Base-by-base conservation (phyloP, 2,888 invertebrate species). In the Didymodactylos carnosus region DNA sequence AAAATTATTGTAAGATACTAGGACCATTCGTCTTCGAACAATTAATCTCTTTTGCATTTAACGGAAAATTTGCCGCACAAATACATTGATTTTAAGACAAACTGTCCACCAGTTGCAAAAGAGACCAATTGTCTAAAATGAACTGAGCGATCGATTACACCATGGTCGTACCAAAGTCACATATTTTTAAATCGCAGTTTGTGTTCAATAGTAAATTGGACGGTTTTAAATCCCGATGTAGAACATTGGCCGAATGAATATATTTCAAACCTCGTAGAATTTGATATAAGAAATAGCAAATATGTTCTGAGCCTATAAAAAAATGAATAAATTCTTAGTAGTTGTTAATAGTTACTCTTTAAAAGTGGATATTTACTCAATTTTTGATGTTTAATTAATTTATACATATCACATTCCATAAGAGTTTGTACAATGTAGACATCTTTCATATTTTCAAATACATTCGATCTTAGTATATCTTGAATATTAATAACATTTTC, bases 321-420 rank as follows among this genome's bases (percentile, higher is more conserved):
- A 8, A 51, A 14, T 13, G 35, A 53, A 53, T 16, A 27, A 7
- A 53, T 27, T 3, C 13, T 29, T 5, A 2, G 10, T 8, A n/a
- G n/a, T 49, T 49, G n/a, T 23, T 3, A 23, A 23, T 23, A 23
- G 3, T 11, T 49, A n/a, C n/a, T n/a, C n/a, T n/a, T n/a, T n/a
- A n/a, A n/a, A n/a, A n/a, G n/a, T n/a, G n/a, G n/a, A n/a, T n/a
- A n/a, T 86, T 98, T 98, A 87, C 94, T 94, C 85, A 98, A 88
- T 87, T 93, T 91, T 89, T 97, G 98, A 80, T 95, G 95, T 88
- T 97, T 99, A 83, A 98, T 88, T 85, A 98, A 87, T 88, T 99
- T 99, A 87, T 98, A 98, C 84, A 99, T 89, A 87, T 99, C 98
- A 79, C 98, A 99, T 88, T 99, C 98, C 98, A 99, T 98, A 85